Percentiles rank a stretch among this genome's conserved stretches.
phyloP scores from a whole-genome alignment of 2,797 vertebrate species.

The Esox masquinongy region DNA sequence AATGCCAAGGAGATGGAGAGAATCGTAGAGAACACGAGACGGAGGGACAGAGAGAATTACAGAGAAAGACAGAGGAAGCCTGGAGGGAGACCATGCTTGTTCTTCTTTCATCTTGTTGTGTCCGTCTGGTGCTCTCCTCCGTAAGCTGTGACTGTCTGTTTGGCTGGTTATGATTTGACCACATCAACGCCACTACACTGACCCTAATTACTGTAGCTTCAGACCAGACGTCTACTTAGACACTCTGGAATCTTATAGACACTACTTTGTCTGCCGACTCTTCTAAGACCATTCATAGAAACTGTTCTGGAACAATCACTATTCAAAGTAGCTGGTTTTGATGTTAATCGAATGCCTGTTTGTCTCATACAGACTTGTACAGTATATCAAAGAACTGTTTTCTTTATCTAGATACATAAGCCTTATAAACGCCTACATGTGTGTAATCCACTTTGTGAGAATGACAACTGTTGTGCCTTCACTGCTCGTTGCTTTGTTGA shows the following conservation, averaged over 20 bases:
- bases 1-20: neutral
- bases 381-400: neutral
- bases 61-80: conserved; percentile 46
- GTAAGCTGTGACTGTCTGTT: conserved; percentile 5
- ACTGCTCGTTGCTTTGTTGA: neutral
- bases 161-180: neutral
- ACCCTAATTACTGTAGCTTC: neutral
- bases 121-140: conserved; percentile 18
- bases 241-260: neutral
- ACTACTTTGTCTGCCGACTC: neutral
- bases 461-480: neutral
- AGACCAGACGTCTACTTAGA: neutral
- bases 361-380: neutral
- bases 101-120: conserved; percentile 62
- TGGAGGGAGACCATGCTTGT: conserved; percentile 55
- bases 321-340: neutral
- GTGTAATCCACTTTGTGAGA: neutral
- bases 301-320: neutral
- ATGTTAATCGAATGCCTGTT: neutral
- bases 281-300: neutral
- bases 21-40: neutral
- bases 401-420: neutral
- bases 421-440: neutral
- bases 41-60: conserved; percentile 55
- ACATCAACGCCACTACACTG: neutral